Base-by-base conservation (phyloP, 1,140 invertebrate genomes). In the Hypsibius dujardini region DNA sequence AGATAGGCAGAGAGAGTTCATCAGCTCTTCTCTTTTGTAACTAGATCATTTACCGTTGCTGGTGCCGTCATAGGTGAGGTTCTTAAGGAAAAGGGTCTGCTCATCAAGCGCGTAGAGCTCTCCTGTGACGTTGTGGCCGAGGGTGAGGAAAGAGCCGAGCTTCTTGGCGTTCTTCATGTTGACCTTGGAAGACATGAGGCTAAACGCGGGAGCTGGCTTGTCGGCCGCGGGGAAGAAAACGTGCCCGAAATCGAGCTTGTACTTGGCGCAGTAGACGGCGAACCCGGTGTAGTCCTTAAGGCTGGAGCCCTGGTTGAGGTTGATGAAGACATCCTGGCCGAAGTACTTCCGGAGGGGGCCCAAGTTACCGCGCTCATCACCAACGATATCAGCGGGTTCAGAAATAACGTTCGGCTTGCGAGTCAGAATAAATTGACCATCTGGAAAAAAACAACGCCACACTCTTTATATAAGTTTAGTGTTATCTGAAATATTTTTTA, bases 41-140 rank as follows among this genome's bases (percentile, higher is more conserved):
- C n/a, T n/a, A n/a, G n/a, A n/a, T n/a, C n/a, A n/a, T 75, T 74
- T 75, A 83, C 82, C 81, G 70, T 88, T 88, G 28, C 86, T 88
- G 2, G 85, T 87, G 47, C 90, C 90, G 76, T 92, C 90, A 76
- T 92, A 93, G 1, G 83, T 85, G 78, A 94, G 92, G 50, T 85
- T 86, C 76, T 88, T 87, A 72, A 93, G 86, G 79, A 88, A 92
- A 71, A 94, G 82, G 40, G 88, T 91, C 74, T 84, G 86, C 75
- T 93, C 90, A 76, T 92, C 90, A 1, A 92, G 87, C 0, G 88
- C 89, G 79, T 90, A 92, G 2, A 87, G 87, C 1, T 83, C 84
- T 1, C 90, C 90, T 56, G 81, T 80, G 59, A 92, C 88, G 47
- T 85, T 85, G 74, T 92, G 88, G 1, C 85, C 87, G 76, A 86